These are phyloP conservation scores for Mylabris sibirica DNA, from an alignment of 2,888 invertebrate species.

Conservation along the genomic window DNA sequence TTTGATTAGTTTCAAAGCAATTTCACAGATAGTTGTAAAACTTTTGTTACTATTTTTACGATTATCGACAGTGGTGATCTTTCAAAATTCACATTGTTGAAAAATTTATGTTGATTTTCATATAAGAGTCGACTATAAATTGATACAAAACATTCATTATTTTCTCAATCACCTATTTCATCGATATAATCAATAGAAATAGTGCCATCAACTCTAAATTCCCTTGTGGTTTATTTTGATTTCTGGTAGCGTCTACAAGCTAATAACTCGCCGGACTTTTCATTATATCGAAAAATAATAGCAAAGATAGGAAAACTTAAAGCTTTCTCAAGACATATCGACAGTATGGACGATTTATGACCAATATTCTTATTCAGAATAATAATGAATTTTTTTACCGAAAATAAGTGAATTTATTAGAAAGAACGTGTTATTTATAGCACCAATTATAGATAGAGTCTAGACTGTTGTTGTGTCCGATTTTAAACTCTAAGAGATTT, in stretches of 20 bases:
- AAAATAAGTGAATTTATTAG: not conserved
- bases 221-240: constrained; percentile 2
- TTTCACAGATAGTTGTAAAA: not conserved
- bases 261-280: constrained; percentile 2
- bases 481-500: not conserved
- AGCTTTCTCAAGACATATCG: not conserved
- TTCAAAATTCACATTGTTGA: not conserved
- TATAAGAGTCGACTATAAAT: not conserved
- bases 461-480: too few species aligned
- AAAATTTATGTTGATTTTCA: not conserved
- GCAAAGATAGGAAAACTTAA: not conserved
- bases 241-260: constrained; percentile 6
- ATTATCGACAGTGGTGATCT: not conserved
- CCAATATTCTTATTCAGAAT: not conserved
- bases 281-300: not conserved
- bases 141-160: not conserved
- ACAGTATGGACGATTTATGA: not conserved
- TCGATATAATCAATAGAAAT: not conserved
- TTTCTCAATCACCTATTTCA: not conserved
- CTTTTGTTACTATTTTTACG: not conserved
- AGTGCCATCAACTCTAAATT: not conserved
- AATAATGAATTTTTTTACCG: not conserved
- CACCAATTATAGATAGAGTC: not conserved
- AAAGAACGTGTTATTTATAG: not conserved
- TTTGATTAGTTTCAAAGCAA: not conserved